Evolutionary conservation across 2,888 invertebrate species (phyloP).

Genomic region (Bursaphelenchus okinawaensis): DNA sequence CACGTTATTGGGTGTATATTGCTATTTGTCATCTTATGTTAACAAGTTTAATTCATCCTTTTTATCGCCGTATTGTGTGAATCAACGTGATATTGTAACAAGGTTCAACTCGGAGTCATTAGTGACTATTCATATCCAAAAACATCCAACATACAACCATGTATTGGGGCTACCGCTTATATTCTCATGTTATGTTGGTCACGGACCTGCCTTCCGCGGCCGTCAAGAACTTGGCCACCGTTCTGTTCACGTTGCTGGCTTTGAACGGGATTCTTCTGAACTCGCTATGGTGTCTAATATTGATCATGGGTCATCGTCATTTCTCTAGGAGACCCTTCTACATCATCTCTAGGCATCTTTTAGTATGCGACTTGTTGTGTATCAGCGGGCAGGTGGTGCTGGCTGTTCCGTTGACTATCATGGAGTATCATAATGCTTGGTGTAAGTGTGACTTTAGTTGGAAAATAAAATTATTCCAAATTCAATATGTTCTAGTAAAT

Average conservation of each 20-base stretch:
- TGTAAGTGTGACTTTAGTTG: not conserved
- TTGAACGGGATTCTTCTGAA: slow-evolving; percentile 12
- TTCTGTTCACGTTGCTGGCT: slow-evolving; percentile 12
- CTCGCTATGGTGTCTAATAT: slow-evolving; percentile 7
- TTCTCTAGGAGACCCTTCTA: slow-evolving; percentile 25
- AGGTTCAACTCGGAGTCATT: too few species aligned
- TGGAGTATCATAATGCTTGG: slow-evolving; percentile 11
- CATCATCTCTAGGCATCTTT: slow-evolving; percentile 21
- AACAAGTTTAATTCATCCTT: too few species aligned
- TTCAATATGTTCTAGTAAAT: not conserved
- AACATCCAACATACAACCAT: too few species aligned
- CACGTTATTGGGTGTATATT: too few species aligned
- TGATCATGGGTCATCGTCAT: slow-evolving; percentile 24
- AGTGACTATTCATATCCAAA: too few species aligned
- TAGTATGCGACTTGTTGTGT: slow-evolving; percentile 21
- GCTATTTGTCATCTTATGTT: too few species aligned
- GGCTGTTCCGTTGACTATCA: slow-evolving; percentile 15
- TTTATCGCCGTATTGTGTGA: too few species aligned
- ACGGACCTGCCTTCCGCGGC: not conserved
- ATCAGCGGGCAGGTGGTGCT: slow-evolving; percentile 15
- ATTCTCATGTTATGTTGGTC: not conserved
- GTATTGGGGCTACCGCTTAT: too few species aligned
- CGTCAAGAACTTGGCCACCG: slow-evolving; percentile 7
- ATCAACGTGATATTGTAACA: not conserved
- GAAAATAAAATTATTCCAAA: too few species aligned